Evolutionary conservation across 1,140 invertebrate genomes (phyloP), one percentile per base, ranked within the genome.

Genomic region (Grapholita molesta): DNA sequence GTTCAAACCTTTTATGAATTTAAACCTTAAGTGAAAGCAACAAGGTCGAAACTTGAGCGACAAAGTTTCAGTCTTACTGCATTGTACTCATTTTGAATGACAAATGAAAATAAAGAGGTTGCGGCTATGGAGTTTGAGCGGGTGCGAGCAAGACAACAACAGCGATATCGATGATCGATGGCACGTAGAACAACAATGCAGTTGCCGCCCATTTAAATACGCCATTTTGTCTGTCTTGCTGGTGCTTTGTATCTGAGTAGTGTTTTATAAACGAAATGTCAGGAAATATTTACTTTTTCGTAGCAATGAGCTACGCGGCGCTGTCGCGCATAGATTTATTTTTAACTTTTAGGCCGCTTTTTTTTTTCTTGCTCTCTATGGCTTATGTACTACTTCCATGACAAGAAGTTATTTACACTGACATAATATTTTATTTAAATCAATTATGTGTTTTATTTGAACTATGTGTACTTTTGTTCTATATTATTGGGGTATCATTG

Each of bases 131-230:
- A 68, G 66, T 64, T 35, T 38, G 25, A 25, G 71, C 55, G 78
- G 73, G 87, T 85, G 85, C 76, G 84, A 90, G 77, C 67, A 69
- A 76, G 80, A 53, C 67, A 82, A 83, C 76, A 71, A 61, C 25
- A 83, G 69, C 67, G 73, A 73, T 83, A 80, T 84, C 80, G 78
- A 76, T 78, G 81, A 80, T 84, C 80, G 78, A 76, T 78, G 81
- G 79, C 76, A 81, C 79, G 79, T 72, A 76, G 74, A 73, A 72
- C 52, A 79, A 89, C 86, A 87, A 89, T 89, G 83, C 81, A 84
- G 89, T 88, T 82, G 83, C 83, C 89, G 89, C 89, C 89, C 89
- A 91, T 91, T 91, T 91, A 90, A 91, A 91, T 90, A 87, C 89
- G 89, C 89, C 89, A 91, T 91, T 88, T 91, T 91, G 89, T 90